phyloP scores from a whole-genome alignment of 30 jellyfish, hydroid and myxozoan genomes.

The Phacellophora camtschatica region DNA sequence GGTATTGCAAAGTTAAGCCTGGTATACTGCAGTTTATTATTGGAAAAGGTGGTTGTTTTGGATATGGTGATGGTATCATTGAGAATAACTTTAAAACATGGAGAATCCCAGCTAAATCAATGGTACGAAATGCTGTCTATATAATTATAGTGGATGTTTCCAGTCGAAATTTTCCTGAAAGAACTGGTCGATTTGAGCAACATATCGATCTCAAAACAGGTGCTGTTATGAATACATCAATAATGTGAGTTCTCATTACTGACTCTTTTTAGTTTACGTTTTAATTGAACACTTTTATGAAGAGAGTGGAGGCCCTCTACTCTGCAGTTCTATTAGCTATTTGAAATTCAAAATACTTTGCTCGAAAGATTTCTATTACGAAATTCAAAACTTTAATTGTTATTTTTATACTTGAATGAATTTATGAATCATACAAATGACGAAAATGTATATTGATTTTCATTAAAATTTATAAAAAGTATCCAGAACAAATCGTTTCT shows the following conservation, averaged over 20 bases:
- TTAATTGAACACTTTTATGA: no score
- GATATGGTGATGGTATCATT: conserved; percentile 17
- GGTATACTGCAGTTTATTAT: conserved; percentile 14
- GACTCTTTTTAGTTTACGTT: no score
- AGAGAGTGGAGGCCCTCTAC: no score
- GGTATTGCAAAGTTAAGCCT: conserved; percentile 53
- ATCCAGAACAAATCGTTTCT: no score
- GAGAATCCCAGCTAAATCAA: conserved; percentile 10
- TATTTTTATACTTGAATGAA: no score
- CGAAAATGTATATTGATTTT: no score
- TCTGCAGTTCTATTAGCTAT: no score
- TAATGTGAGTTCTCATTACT: conserved; percentile 43
- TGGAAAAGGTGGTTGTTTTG: conserved; percentile 61
- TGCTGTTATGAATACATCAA: conserved; percentile 3
- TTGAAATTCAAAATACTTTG: no score
- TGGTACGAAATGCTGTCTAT: conserved; percentile 30
- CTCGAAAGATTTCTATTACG: no score
- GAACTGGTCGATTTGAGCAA: conserved; percentile 7
- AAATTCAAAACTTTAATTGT: no score
- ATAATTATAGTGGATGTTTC: not conserved
- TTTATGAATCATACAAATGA: no score
- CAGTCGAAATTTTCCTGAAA: not conserved
- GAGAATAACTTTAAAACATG: conserved; percentile 5
- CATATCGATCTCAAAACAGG: conserved; percentile 14
- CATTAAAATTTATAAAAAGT: no score